Conservation (phyloP, 2,797 vertebrate genomes). For the Cercopithecus hamlyni region DNA sequence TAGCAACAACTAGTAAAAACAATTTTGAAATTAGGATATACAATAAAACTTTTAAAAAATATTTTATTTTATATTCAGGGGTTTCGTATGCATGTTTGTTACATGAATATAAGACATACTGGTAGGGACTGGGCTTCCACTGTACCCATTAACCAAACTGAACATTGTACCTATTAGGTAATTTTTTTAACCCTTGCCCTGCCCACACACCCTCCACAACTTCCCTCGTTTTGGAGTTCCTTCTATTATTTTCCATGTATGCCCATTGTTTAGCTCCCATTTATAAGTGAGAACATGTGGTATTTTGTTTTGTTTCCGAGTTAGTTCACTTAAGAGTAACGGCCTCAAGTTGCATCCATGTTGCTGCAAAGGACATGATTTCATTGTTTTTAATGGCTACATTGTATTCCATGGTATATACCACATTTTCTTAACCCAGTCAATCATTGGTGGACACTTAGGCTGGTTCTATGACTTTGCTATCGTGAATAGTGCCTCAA, state of each 20-base stretch:
- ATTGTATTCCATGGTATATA: not conserved
- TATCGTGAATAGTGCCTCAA: not conserved
- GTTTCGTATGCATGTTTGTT: not conserved
- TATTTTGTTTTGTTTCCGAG: not conserved
- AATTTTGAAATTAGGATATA: not conserved
- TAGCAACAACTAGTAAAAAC: constrained; percentile 11
- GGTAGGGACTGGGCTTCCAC: not conserved
- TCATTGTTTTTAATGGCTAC: not conserved
- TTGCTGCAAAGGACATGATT: not conserved
- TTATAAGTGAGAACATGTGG: not conserved
- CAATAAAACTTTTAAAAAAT: not conserved
- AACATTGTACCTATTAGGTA: not conserved
- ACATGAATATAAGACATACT: not conserved
- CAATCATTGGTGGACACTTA: not conserved
- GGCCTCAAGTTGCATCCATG: not conserved
- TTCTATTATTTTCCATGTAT: not conserved
- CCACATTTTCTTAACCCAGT: not conserved
- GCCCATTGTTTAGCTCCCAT: not conserved
- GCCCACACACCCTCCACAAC: not conserved
- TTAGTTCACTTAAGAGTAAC: not conserved
- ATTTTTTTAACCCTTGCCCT: not conserved
- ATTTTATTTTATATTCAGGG: not conserved
- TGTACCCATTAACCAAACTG: not conserved
- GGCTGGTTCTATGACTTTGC: not conserved
- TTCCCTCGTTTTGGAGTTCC: not conserved